Evolutionary conservation across 2,888 invertebrate species (phyloP).

Genomic region (Prostheceraeus crozeri): DNA sequence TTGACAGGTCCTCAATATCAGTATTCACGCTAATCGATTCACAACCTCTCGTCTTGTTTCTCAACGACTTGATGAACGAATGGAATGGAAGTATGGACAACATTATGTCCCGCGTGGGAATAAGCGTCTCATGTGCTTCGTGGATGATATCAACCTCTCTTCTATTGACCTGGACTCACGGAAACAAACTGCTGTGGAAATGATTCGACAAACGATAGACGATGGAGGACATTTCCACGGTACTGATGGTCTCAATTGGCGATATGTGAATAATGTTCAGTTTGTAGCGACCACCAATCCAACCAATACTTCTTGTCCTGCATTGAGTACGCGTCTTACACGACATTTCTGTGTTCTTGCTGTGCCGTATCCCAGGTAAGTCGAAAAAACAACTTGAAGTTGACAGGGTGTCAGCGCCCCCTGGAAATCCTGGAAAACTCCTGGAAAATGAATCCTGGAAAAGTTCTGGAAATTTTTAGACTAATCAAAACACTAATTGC

Average conservation of each 20-base stretch:
- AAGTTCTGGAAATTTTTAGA: too few relatives aligned
- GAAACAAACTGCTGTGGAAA: conserved; percentile 53
- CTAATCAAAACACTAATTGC: too few relatives aligned
- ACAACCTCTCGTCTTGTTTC: conserved; percentile 52
- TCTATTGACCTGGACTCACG: conserved; percentile 43
- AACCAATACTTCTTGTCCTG: background rate
- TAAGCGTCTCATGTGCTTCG: conserved; percentile 52
- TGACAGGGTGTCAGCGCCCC: too few relatives aligned
- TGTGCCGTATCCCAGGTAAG: conserved; percentile 49
- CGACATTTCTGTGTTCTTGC: conserved; percentile 54
- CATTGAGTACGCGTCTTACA: too few relatives aligned
- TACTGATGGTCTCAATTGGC: conserved; percentile 52
- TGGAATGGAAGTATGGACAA: conserved; percentile 57
- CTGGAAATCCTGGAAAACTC: too few relatives aligned
- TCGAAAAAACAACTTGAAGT: background rate
- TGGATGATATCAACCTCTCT: conserved; percentile 55
- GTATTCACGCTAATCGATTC: conserved; percentile 45
- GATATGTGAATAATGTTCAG: conserved; percentile 53
- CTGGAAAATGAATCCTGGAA: too few relatives aligned
- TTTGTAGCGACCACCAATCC: conserved; percentile 54
- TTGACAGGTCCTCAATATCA: too few relatives aligned
- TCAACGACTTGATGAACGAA: conserved; percentile 49
- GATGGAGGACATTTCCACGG: conserved; percentile 50
- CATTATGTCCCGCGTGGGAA: conserved; percentile 54
- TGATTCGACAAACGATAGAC: conserved; percentile 55